phyloP scores from a whole-genome alignment of 1,140 invertebrate genomes.

The Apocrypta bakeri region DNA sequence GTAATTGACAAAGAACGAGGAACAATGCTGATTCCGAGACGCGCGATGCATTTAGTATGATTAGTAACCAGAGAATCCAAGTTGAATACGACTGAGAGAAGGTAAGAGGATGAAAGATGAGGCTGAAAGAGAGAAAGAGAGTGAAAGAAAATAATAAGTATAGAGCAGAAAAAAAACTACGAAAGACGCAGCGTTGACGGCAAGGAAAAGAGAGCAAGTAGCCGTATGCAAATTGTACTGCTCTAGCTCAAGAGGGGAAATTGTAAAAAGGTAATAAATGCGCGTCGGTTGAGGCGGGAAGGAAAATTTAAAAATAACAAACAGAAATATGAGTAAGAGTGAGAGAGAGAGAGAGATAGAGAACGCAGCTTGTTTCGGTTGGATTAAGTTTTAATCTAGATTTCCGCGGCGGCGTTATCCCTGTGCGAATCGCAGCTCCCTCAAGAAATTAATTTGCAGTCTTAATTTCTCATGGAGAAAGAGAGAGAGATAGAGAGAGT shows the following conservation, averaged over 20 bases:
- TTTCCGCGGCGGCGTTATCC: constrained; percentile 46
- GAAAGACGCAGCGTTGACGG: background rate
- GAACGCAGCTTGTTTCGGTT: constrained; percentile 48
- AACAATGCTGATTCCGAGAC: constrained; percentile 45
- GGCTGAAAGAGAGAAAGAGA: background rate
- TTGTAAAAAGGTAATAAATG: background rate
- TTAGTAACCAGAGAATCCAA: constrained; percentile 48
- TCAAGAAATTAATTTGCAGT: constrained; percentile 35
- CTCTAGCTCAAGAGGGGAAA: background rate
- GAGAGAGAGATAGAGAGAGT: background rate
- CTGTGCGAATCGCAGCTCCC: background rate
- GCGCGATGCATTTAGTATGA: constrained; percentile 53
- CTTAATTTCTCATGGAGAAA: constrained; percentile 22
- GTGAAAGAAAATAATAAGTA: background rate
- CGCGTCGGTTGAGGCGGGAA: background rate
- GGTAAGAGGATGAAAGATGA: background rate
- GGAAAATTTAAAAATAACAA: constrained; percentile 36
- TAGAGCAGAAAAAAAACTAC: background rate
- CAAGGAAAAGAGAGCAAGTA: background rate
- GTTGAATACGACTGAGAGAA: constrained; percentile 22
- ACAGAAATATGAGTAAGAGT: background rate
- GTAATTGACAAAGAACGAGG: constrained; percentile 47
- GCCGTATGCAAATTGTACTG: background rate
- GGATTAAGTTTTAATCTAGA: constrained; percentile 59
- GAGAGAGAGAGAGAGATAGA: background rate